phyloP scores from a whole-genome alignment of 2,113 vertebrate species.

The Heterotis niloticus region DNA sequence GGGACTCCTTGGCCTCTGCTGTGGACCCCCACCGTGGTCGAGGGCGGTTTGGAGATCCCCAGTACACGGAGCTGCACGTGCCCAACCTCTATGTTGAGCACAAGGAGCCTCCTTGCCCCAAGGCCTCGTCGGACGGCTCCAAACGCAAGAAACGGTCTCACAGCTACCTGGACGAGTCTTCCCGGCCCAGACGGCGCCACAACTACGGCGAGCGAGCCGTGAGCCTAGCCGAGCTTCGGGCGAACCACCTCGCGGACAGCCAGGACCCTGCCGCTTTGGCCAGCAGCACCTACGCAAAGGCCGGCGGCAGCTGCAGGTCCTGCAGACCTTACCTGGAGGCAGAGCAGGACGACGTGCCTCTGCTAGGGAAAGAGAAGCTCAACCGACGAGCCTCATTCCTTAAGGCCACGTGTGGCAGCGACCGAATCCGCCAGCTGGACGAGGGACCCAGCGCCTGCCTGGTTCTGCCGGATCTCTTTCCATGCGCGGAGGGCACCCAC shows the following conservation, averaged over 20 bases:
- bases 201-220: constrained; percentile 38
- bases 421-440: constrained; percentile 56
- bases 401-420: constrained; percentile 66
- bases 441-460: constrained; percentile 54
- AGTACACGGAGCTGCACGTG: constrained; percentile 61
- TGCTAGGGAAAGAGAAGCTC: constrained; percentile 62
- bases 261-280: constrained; percentile 48
- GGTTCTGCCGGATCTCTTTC: constrained; percentile 70
- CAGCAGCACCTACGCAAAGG: constrained; percentile 60
- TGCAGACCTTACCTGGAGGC: constrained; percentile 44
- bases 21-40: constrained; percentile 41
- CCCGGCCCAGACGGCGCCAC: constrained; percentile 39
- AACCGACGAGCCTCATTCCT: constrained; percentile 70
- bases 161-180: constrained; percentile 56
- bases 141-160: constrained; percentile 54
- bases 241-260: constrained; percentile 61
- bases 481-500: constrained; percentile 47
- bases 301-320: constrained; percentile 64
- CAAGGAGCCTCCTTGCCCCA: constrained; percentile 40
- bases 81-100: constrained; percentile 73
- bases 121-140: constrained; percentile 40
- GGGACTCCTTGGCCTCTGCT: constrained; percentile 55
- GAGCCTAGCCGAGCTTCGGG: constrained; percentile 51
- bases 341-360: constrained; percentile 61
- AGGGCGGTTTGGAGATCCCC: constrained; percentile 53